Evolutionary conservation across 2,888 invertebrate genomes (phyloP), one percentile per base, ranked within the genome.

Genomic region (Chesias legatella): DNA sequence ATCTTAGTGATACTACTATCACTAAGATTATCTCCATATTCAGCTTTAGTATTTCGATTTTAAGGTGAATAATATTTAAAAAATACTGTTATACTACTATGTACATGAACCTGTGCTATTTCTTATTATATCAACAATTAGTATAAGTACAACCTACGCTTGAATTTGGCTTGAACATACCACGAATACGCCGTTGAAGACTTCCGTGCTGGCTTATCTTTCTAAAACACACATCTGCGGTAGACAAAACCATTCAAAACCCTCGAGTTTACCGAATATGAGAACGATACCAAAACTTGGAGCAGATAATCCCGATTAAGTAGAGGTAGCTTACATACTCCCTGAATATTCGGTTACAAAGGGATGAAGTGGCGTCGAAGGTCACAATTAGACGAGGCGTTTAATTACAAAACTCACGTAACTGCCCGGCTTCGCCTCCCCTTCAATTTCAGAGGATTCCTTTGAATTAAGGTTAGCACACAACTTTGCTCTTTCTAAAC

Each of bases 331-430:
- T 46, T 33, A 32, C 27, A 30, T 52, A 49, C 49, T 47, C 37
- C 45, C 48, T 35, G 53, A 48, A 56, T 66, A 62, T 65, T 58
- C 60, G 54, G 53, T 67, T 63, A 66, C 67, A 69, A 62, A 63
- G 66, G 69, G 71, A 63, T 70, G 67, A 73, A 73, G 61, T 64
- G 64, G 71, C 13, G 72, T 65, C 77, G 69, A 78, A 84, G 83
- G 81, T 77, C 74, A 75, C 78, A 78, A 82, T 85, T 80, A 85
- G 77, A 80, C 80, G 75, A 77, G 76, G 80, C 83, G 79, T 83
- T 86, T 85, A 86, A 86, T 86, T 85, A 85, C 85, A 68, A 73
- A 79, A 79, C 79, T 84, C 79, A 79, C 72, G 80, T 73, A 74
- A 75, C 76, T 71, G 67, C 73, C 70, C 72, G 86, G 86, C 82